Evolutionary conservation across 1,140 invertebrate genomes (phyloP).

Genomic region (Cotesia chilonis): DNA sequence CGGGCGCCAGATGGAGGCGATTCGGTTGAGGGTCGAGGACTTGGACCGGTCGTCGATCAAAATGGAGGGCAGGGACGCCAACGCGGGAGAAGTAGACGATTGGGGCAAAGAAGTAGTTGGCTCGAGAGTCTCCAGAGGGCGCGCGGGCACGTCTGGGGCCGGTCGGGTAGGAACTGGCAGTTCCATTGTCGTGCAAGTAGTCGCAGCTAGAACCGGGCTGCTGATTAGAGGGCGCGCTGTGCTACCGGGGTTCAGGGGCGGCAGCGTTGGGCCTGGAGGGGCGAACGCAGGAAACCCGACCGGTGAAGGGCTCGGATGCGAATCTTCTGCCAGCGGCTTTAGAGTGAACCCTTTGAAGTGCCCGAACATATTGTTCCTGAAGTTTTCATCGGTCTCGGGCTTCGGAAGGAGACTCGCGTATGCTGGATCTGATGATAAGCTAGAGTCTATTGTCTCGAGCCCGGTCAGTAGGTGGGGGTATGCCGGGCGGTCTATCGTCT

Average conservation of each 20-base stretch:
- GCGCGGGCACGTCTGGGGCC: conserved; percentile 63
- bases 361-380: conserved; percentile 77
- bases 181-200: conserved; percentile 80
- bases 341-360: conserved; percentile 86
- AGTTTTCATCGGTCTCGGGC: conserved; percentile 61
- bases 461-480: conserved; percentile 46
- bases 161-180: conserved; percentile 68
- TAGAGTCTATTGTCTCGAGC: conserved; percentile 62
- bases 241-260: conserved; percentile 69
- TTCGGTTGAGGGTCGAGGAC: conserved; percentile 74
- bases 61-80: conserved; percentile 42
- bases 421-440: conserved; percentile 59
- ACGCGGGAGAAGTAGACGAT: conserved; percentile 45
- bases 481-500: conserved; percentile 58
- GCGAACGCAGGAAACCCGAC: too few species aligned
- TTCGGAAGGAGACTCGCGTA: conserved; percentile 66
- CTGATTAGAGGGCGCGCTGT: conserved; percentile 78
- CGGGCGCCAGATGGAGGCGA: conserved; percentile 80
- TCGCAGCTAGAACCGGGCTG: conserved; percentile 79
- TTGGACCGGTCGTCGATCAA: conserved; percentile 49
- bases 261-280: conserved; percentile 64
- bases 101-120: neutral
- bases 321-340: conserved; percentile 68
- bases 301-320: conserved; percentile 50
- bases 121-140: conserved; percentile 55